Evolutionary conservation across 2,113 vertebrate species (phyloP), one percentile per base, ranked within the genome.

Genomic region (Callithrix jacchus): DNA sequence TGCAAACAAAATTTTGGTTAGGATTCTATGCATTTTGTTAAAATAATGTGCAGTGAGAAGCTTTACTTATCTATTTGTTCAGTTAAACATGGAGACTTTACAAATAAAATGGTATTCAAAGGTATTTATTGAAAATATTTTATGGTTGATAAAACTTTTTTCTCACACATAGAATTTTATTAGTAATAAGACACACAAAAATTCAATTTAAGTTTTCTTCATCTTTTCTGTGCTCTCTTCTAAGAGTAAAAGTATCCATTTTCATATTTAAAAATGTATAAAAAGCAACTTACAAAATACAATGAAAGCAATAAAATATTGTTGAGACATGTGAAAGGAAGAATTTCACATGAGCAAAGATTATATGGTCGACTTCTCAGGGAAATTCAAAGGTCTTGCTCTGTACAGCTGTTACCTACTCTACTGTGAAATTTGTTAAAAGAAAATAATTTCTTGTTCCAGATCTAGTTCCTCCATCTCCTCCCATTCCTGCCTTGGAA

Each of bases 151-250:
- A 90, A 25, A 94, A 84, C 40, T n/a, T 42, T 54, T 91, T 83
- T 61, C 66, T 85, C 87, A 94, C 30, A 73, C 25, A 35, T n/a
- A 90, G 23, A 58, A 74, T 77, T 95, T 87, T 96, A 47, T 95
- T 95, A 81, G 70, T 96, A 91, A 92, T 84, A 87, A 96, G 18
- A 85, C 4, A 93, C 16, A 91, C 37, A 71, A 87, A 95, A 82
- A 94, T 88, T 94, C 77, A 54, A 32, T 73, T 87, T 86, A 82
- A 42, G 16, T 92, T 70, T 76, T 64, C 27, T 88, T 93, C 58
- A 47, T 58, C 47, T 94, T 97, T 84, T 94, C 52, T 87, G 21
- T 76, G 42, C 80, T 56, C 16, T 89, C 32, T 74, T 87, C 56
- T 17, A 92, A 92, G 79, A 91, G 37, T 70, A 64, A 42, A 95